Conservation (phyloP, 64 coral and sea anemone species). For the Montipora foliosa region DNA sequence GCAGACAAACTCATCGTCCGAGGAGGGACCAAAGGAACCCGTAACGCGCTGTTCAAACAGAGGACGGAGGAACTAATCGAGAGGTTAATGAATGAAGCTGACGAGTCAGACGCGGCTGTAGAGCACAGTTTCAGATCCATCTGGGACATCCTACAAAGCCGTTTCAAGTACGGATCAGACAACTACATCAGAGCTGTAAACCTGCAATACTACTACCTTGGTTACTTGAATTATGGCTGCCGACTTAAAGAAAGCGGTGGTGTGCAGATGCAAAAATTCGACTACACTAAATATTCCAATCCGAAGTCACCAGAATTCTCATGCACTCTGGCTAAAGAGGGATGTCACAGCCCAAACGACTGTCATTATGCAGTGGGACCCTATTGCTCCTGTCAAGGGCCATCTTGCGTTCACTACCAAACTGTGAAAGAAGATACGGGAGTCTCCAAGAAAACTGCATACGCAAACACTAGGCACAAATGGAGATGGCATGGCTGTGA, state of each 20-base stretch:
- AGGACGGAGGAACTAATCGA: conserved; percentile 35
- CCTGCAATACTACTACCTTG: conserved; percentile 42
- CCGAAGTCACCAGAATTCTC: conserved; percentile 21
- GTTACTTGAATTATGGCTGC: conserved; percentile 54
- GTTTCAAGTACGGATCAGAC: background rate
- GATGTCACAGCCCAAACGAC: conserved; percentile 35
- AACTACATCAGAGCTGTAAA: conserved; percentile 21
- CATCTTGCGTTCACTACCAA: conserved; percentile 41
- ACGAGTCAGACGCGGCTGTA: background rate
- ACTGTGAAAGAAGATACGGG: background rate
- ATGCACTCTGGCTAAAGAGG: conserved; percentile 34
- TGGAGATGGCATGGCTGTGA: conserved; percentile 49
- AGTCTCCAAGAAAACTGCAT: background rate
- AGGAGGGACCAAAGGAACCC: conserved; percentile 47
- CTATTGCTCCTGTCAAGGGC: conserved; percentile 18
- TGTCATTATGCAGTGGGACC: conserved; percentile 10
- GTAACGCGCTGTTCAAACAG: background rate
- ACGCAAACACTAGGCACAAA: background rate
- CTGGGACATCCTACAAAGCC: conserved; percentile 55
- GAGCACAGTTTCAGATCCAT: conserved; percentile 43
- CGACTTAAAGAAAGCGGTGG: background rate
- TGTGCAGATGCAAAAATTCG: conserved; percentile 29
- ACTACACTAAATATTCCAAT: conserved; percentile 6
- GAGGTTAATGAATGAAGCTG: conserved; percentile 60
- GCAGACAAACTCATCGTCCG: conserved; percentile 14